Evolutionary conservation across 2,113 vertebrate species (phyloP).

Genomic region (Sinocyclocheilus rhinocerous): DNA sequence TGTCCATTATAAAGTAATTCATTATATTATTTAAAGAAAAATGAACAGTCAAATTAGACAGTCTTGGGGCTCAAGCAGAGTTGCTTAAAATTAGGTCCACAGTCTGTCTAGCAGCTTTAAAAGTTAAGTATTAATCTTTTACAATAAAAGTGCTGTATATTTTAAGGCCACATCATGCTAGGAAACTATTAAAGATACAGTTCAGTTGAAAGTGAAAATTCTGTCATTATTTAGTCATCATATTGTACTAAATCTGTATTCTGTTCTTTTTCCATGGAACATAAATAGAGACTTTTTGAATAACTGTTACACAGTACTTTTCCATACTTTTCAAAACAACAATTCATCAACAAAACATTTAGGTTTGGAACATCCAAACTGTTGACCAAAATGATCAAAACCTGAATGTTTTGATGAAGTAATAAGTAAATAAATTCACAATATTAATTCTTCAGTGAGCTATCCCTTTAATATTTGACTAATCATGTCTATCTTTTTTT

Average conservation of each 20-base stretch:
- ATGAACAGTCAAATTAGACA: not conserved
- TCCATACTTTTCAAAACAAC: too few species aligned
- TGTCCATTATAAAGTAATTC: constrained; percentile 10
- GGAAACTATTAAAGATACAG: not conserved
- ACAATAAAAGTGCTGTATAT: not conserved
- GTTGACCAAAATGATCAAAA: not conserved
- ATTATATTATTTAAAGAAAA: not conserved
- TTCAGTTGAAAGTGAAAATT: not conserved
- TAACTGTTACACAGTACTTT: not conserved
- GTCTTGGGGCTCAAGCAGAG: not conserved
- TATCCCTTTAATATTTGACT: not conserved
- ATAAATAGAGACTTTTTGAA: not conserved
- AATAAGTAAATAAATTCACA: not conserved
- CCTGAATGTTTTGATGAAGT: not conserved
- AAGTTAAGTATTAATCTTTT: not conserved
- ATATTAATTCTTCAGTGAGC: not conserved
- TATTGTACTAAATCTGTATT: not conserved
- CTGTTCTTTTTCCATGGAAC: not conserved
- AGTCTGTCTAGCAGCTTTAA: not conserved
- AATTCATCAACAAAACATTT: not conserved
- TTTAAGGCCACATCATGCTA: not conserved
- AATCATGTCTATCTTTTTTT: not conserved
- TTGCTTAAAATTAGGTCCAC: not conserved
- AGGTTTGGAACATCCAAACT: not conserved
- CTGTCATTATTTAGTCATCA: not conserved